Conservation (phyloP, 2,888 invertebrate genomes). For the Stenotaenia linearis region DNA sequence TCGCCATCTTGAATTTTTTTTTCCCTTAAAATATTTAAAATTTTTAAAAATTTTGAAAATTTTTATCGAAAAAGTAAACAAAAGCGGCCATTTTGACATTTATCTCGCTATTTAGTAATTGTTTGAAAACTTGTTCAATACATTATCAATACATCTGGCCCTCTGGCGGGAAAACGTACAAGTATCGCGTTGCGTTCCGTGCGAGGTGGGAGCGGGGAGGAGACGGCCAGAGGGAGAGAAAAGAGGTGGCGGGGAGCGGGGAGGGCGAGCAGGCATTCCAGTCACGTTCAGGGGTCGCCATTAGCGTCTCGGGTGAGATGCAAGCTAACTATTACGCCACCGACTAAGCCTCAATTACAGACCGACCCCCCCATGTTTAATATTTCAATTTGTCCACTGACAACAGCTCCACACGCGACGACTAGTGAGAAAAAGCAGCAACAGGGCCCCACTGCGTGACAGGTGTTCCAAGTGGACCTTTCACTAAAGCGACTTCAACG, state of each 20-base stretch:
- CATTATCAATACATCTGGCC: background rate
- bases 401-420: background rate
- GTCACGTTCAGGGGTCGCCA: conserved; percentile 13
- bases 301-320: conserved; percentile 14
- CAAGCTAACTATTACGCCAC: conserved; percentile 19
- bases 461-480: background rate
- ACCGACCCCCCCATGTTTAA: conserved; percentile 14
- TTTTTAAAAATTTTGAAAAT: no score
- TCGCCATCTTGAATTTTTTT: no score
- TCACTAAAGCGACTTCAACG: background rate
- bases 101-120: background rate
- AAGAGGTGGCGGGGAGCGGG: background rate
- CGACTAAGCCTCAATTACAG: conserved; percentile 14
- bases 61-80: background rate
- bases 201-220: background rate
- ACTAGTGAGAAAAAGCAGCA: background rate
- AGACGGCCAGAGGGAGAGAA: background rate
- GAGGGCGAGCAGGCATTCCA: background rate
- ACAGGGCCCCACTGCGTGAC: background rate
- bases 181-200: conserved; percentile 1
- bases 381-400: conserved; percentile 19
- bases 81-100: background rate
- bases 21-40: no score
- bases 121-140: background rate
- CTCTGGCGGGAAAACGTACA: background rate